These are phyloP conservation scores for Phragmatobia fuliginosa DNA, from an alignment of 2,888 invertebrate species.

Conservation along the genomic window DNA sequence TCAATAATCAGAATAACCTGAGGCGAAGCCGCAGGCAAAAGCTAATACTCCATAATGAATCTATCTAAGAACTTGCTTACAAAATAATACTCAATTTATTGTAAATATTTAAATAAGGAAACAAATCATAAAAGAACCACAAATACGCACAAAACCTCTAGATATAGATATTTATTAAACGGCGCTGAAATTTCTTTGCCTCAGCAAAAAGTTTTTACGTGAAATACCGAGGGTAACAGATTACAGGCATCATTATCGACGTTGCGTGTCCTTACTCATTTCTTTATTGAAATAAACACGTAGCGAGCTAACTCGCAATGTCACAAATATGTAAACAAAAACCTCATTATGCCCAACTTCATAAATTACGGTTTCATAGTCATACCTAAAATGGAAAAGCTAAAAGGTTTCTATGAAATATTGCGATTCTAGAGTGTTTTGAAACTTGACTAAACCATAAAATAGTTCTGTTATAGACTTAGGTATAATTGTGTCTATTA, in stretches of 20 bases:
- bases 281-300: slow-evolving; percentile 64
- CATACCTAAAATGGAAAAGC: slow-evolving; percentile 19
- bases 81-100: background rate
- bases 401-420: slow-evolving; percentile 14
- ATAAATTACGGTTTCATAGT: slow-evolving; percentile 42
- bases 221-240: slow-evolving; percentile 43
- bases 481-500: background rate
- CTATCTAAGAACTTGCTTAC: too few species aligned
- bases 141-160: background rate
- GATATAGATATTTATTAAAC: slow-evolving; percentile 2
- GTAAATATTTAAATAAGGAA: background rate
- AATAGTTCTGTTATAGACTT: background rate
- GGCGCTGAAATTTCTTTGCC: slow-evolving; percentile 28
- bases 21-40: too few species aligned
- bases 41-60: too few species aligned
- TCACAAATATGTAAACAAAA: slow-evolving; percentile 62
- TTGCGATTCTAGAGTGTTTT: background rate
- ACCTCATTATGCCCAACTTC: slow-evolving; percentile 51
- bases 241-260: slow-evolving; percentile 55
- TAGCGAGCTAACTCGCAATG: slow-evolving; percentile 52
- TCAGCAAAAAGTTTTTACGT: slow-evolving; percentile 33
- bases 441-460: background rate
- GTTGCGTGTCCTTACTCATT: slow-evolving; percentile 64
- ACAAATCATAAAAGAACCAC: slow-evolving; percentile 3
- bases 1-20: too few species aligned